A percentile compares a stretch with the other conserved stretches of the same genome.
phyloP scores from a whole-genome alignment of 1,140 invertebrate species.

The Meloidogyne floridensis region DNA sequence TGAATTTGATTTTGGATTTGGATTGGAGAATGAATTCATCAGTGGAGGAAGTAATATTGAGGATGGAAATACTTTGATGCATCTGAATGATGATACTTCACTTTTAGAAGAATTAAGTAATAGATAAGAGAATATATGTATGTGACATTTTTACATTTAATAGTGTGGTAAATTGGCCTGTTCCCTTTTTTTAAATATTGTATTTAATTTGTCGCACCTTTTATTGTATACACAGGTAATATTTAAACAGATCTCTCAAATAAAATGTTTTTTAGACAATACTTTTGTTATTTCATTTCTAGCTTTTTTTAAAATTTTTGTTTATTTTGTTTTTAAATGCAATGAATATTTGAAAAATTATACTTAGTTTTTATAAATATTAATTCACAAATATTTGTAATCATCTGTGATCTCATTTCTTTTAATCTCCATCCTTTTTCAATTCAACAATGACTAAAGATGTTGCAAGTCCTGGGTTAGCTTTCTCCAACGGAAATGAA shows the following conservation, averaged over 20 bases:
- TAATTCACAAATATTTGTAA: too few relatives aligned
- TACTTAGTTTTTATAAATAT: too few relatives aligned
- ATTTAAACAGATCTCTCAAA: not conserved
- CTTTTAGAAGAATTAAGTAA: conserved; percentile 2
- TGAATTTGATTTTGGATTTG: not conserved
- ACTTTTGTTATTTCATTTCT: too few relatives aligned
- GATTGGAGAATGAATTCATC: not conserved
- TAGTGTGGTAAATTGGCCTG: too few relatives aligned
- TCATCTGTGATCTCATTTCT: too few relatives aligned
- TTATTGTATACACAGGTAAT: not conserved
- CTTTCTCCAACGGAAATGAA: not conserved
- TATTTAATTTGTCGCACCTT: not conserved
- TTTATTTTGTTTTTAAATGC: too few relatives aligned
- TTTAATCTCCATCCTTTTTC: not conserved
- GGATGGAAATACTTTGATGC: not conserved
- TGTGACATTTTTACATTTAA: too few relatives aligned
- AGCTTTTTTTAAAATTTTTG: too few relatives aligned
- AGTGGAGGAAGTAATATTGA: not conserved
- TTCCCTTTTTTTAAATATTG: not conserved
- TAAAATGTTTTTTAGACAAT: not conserved
- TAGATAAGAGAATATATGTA: not conserved
- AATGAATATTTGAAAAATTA: too few relatives aligned
- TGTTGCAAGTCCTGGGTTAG: not conserved
- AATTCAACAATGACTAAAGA: not conserved
- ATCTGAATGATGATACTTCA: not conserved